Base-by-base conservation (phyloP, 2,888 invertebrate genomes). In the Zhuqinia jingwanae region DNA sequence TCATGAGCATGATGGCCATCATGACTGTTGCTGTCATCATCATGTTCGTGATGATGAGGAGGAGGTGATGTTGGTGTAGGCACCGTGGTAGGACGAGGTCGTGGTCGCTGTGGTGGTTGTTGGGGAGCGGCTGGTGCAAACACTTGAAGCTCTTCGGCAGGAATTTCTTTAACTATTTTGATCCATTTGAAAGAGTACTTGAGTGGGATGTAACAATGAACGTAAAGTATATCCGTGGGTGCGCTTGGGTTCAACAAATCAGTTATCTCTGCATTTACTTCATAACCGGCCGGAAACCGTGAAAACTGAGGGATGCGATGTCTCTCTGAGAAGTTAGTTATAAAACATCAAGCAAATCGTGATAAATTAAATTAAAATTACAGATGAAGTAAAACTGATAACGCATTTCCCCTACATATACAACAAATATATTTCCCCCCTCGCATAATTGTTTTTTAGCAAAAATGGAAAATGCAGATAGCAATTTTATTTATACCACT, bases 151-250 rank as follows among this genome's bases (percentile, higher is more conserved):
- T 88, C 88, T 30, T 81, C 68, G 0, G 88, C 25, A 10, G 88
- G 87, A 63, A 89, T 82, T 15, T 88, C 88, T 56, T 85, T 88
- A 22, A 86, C 87, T 20, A 89, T 88, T 36, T 89, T 89, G 60
- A 89, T 89, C 89, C 89, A 89, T 45, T 89, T 89, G 75, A 89
- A 89, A 11, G 89, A 89, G 78, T 78, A 88, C 78, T 89, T 89
- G 0, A 89, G 83, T 1, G 89, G 89, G 50, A 89, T 88, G 85
- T 89, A 89, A 45, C 89, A 89, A 70, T 89, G 89, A 15, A 89
- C 87, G 50, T 85, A 78, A 42, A 89, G 65, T 10, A 84, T 81
- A 30, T 89, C 87, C 10, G 78, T 45, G 58, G 85, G 83, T 8
- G 83, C 85, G 25, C 47, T 83, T 11, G 82, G 82, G 30, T 88